These are phyloP conservation scores for Polyodon spathula DNA, from an alignment of 2,113 vertebrate species.

Conservation along the genomic window DNA sequence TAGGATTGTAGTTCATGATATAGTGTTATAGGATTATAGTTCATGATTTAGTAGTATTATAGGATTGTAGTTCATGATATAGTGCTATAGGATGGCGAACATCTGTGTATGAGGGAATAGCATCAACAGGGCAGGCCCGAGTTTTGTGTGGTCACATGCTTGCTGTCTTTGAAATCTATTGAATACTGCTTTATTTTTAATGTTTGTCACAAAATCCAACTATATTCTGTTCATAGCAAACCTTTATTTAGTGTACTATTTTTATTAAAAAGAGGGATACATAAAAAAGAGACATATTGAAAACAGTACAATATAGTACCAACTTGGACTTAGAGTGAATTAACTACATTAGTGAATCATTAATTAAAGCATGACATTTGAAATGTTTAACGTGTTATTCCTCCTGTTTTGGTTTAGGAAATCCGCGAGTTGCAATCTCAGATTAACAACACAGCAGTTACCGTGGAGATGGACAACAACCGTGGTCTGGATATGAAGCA, in stretches of 20 bases:
- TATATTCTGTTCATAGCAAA: neutral
- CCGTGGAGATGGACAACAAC: conserved; percentile 47
- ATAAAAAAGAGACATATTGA: neutral
- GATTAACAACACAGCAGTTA: conserved; percentile 56
- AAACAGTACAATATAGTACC: neutral
- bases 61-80: no score
- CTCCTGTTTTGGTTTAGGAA: conserved; percentile 47
- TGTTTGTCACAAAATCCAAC: no score
- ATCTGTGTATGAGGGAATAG: no score
- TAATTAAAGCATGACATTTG: neutral
- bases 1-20: neutral
- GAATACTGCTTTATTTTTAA: no score
- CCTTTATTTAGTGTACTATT: neutral
- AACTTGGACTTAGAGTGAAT: neutral
- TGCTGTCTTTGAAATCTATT: no score
- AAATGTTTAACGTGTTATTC: neutral
- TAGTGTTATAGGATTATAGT: no score
- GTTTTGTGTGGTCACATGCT: no score
- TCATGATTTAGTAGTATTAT: no score
- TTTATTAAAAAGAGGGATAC: neutral
- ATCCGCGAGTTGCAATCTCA: conserved; percentile 63
- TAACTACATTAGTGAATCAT: neutral
- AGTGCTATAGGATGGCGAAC: no score
- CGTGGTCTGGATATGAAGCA: conserved; percentile 60
- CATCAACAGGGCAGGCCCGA: no score